Base-by-base conservation (phyloP, 2,888 invertebrate species). In the Athalia rosae region DNA sequence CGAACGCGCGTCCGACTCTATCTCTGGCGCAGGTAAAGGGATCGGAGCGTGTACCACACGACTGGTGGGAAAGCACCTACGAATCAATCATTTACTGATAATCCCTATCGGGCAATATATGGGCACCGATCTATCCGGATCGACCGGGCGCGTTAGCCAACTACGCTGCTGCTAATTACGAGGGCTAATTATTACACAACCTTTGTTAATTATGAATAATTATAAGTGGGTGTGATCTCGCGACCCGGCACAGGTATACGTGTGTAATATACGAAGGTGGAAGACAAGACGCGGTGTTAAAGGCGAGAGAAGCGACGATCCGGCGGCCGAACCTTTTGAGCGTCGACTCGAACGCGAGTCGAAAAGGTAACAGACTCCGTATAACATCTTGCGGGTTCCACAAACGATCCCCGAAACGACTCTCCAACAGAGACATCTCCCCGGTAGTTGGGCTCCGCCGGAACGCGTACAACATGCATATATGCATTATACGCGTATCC, bases 141-240 rank as follows among this genome's bases (percentile, higher is more conserved):
- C 77, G 63, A 62, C 15, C 61, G 63, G 62, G 50, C 58, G 76
- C 66, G 79, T 78, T 79, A 67, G 77, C 79, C 78, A 69, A 66
- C 71, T 76, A 61, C 62, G 73, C 74, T 77, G 76, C 69, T 77
- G 71, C 76, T 78, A 69, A 78, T 79, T 76, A 79, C 78, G 64
- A 76, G 69, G 77, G 48, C 78, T 79, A 79, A 78, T 80, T 81
- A 79, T 79, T 77, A 76, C 79, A 76, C 63, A 77, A 73, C 76
- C 76, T 67, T 76, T 78, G 63, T 82, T 77, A 77, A 80, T 80
- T 79, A 78, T 56, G 67, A 79, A 80, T 78, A 77, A 78, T 77
- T 77, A 77, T 77, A 73, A 71, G 48, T 41, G 78, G 67, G 77
- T 81, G 74, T 43, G 41, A 58, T 58, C 56, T 50, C 71, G 71